Evolutionary conservation across 2,888 invertebrate species (phyloP), one percentile per base, ranked within the genome.

Genomic region (Clusia tigrina): DNA sequence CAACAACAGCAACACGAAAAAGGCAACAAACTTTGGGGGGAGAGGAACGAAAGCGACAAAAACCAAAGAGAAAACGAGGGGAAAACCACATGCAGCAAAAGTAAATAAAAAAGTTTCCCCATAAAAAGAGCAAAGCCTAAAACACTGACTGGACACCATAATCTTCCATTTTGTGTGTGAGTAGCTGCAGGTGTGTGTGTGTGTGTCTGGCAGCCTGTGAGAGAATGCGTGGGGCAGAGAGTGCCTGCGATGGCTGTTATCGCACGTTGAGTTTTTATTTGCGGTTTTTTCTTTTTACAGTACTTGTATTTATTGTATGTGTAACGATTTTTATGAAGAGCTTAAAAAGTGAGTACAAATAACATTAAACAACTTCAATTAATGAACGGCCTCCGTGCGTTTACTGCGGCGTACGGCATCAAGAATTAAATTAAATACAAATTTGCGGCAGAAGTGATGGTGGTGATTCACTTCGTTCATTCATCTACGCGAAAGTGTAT

Each of bases 11-110:
- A 56, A 17, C 42, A 56, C 12, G 20, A 55, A 32, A 23, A n/a
- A 26, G 26, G 26, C 17, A 26, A 17, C 26, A 18, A 48, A 46
- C 24, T 58, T 22, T 20, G 23, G 24, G 15, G 15, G 20, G 17
- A 26, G 37, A 24, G 52, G 52, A 25, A 53, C 48, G 56, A 51
- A 62, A 54, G 62, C 64, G 54, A 54, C 55, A 58, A 64, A 55
- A 63, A 58, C 53, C 51, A 54, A 52, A 61, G 56, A 23, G 38
- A 54, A 58, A 65, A 64, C 18, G 56, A 38, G 55, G 20, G 18
- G 54, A 48, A 51, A 56, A 42, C 38, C n/a, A 15, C 56, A 42
- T 32, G 17, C 53, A 46, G 37, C 32, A 54, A 46, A 60, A 10
- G 46, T 42, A 22, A 24, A 54, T 54, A 60, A 60, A 58, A 59